phyloP scores from a whole-genome alignment of 2,888 invertebrate genomes.

The Dicroscelio sp. region DNA sequence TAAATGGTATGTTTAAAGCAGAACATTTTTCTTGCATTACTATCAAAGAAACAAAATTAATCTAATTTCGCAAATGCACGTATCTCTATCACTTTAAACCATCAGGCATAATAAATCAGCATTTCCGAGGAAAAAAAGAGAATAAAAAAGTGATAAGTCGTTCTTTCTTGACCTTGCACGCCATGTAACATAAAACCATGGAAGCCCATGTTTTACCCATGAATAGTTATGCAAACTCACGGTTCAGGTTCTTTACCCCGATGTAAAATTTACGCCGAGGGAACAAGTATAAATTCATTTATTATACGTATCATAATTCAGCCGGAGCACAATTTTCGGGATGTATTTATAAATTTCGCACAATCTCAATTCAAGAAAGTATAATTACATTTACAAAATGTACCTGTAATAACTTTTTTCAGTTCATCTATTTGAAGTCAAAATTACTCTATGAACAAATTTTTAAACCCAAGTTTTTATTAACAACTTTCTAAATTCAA shows the following conservation, averaged over 20 bases:
- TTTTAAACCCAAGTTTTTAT: too few relatives aligned
- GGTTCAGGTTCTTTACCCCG: conserved; percentile 10
- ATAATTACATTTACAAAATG: too few relatives aligned
- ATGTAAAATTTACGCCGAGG: conserved; percentile 19
- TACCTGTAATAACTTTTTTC: too few relatives aligned
- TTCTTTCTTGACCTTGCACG: conserved; percentile 17
- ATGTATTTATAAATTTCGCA: too few relatives aligned
- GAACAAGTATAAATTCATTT: conserved; percentile 37
- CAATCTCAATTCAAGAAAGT: too few relatives aligned
- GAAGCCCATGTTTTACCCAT: background rate
- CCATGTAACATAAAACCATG: background rate
- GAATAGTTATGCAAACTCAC: conserved; percentile 53
- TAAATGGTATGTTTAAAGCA: background rate
- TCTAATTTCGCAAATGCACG: background rate
- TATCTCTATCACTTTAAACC: background rate
- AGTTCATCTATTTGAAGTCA: too few relatives aligned
- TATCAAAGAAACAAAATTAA: conserved; percentile 1
- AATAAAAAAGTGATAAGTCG: background rate
- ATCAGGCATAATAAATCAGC: conserved; percentile 21
- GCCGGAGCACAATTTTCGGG: too few relatives aligned
- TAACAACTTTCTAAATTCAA: too few relatives aligned
- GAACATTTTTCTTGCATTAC: background rate
- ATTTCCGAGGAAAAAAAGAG: background rate
- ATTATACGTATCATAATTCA: conserved; percentile 39
- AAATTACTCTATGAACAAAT: too few relatives aligned